Conservation (phyloP, 2,888 invertebrate species). For the Epistrophella euchroma region DNA sequence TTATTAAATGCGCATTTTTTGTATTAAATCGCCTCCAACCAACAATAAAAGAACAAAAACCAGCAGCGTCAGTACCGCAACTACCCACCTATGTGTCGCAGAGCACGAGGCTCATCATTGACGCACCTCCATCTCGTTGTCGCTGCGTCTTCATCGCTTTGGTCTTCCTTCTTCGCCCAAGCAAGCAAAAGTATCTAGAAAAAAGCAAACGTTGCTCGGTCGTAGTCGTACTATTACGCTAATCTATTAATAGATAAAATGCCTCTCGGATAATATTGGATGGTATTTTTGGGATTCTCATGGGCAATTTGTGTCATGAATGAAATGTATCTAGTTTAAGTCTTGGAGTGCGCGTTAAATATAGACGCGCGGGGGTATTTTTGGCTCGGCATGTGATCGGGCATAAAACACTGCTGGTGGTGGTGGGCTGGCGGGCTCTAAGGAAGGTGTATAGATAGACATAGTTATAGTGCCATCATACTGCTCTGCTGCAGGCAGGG, state of each 20-base stretch:
- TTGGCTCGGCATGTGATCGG: slow-evolving; percentile 70
- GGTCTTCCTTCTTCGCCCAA: slow-evolving; percentile 2
- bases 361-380: slow-evolving; percentile 65
- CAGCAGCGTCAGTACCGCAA: slow-evolving; percentile 31
- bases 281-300: slow-evolving; percentile 74
- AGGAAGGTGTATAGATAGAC: slow-evolving; percentile 15
- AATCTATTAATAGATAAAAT: slow-evolving; percentile 64
- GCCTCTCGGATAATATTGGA: slow-evolving; percentile 65
- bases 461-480: neutral
- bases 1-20: slow-evolving; percentile 61
- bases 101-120: slow-evolving; percentile 71
- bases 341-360: slow-evolving; percentile 63
- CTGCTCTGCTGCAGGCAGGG: slow-evolving; percentile 34
- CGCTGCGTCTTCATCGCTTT: slow-evolving; percentile 19
- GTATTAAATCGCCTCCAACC: slow-evolving; percentile 54
- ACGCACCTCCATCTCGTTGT: slow-evolving; percentile 64
- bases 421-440: slow-evolving; percentile 1
- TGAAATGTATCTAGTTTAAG: slow-evolving; percentile 75
- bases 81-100: slow-evolving; percentile 64
- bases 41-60: slow-evolving; percentile 43
- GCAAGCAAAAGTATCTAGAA: neutral
- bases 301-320: slow-evolving; percentile 76
- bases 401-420: slow-evolving; percentile 33
- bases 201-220: no score
- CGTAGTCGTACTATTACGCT: slow-evolving; percentile 55